phyloP scores from a whole-genome alignment of 30 jellyfish, hydroid and myxozoan species.

The Cassiopea xamachana region DNA sequence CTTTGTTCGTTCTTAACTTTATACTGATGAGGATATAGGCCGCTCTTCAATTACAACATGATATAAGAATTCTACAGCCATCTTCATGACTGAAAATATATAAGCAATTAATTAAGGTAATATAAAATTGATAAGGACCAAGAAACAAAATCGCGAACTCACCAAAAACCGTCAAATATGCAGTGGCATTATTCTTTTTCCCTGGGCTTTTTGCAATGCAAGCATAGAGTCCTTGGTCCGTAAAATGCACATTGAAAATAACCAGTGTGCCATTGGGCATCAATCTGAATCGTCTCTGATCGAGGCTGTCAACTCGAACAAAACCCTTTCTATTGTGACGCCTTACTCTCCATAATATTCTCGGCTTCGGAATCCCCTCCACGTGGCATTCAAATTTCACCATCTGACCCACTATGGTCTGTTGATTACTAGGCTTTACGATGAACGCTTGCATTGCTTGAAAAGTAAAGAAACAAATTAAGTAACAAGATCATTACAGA shows the following conservation, averaged over 20 bases:
- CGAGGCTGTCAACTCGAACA: constrained; percentile 55
- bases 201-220: constrained; percentile 94
- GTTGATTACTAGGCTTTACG: constrained; percentile 51
- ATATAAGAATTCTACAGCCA: no score
- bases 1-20: no score
- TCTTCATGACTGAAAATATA: no score
- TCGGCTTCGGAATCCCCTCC: constrained; percentile 90
- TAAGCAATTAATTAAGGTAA: not conserved
- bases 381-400: constrained; percentile 70
- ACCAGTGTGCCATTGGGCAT: constrained; percentile 75
- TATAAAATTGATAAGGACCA: not conserved
- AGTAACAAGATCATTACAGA: no score
- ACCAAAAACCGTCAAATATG: constrained; percentile 87
- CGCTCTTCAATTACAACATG: no score
- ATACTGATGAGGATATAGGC: no score
- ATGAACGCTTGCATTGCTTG: constrained; percentile 82
- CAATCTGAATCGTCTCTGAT: constrained; percentile 60
- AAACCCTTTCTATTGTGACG: constrained; percentile 14
- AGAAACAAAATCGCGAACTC: constrained; percentile 10
- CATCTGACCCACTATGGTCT: constrained; percentile 68
- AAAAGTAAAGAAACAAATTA: not conserved
- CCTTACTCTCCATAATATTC: constrained; percentile 71
- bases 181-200: constrained; percentile 67
- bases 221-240: constrained; percentile 72
- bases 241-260: constrained; percentile 51